Conservation (phyloP, 2,113 vertebrate genomes). For the Peromyscus californicus region DNA sequence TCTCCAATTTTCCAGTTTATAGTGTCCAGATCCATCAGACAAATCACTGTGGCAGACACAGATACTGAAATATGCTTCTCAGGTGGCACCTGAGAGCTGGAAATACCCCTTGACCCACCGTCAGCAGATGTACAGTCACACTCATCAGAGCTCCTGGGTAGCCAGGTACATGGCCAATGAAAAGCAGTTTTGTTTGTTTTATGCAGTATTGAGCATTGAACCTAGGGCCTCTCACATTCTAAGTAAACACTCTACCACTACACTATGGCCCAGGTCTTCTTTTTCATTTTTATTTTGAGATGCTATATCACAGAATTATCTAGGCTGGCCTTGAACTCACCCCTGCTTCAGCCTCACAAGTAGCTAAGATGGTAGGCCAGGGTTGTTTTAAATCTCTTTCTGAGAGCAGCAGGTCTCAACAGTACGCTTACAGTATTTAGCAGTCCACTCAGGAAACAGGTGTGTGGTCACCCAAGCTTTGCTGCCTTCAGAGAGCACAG, state of each 20-base stretch:
- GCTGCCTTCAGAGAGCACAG: neutral
- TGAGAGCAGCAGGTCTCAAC: neutral
- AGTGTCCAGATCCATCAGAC: no score
- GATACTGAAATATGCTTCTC: neutral
- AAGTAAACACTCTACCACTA: neutral
- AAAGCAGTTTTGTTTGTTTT: neutral
- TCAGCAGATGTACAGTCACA: neutral
- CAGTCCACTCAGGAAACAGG: neutral
- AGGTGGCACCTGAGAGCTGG: neutral
- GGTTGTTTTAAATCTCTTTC: neutral
- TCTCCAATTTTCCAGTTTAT: neutral
- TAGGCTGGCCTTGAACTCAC: neutral
- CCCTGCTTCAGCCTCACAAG: neutral
- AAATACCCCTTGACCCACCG: neutral
- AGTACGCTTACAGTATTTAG: no score
- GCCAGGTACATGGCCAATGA: accelerated
- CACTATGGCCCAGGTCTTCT: no score
- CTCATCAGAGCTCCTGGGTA: no score
- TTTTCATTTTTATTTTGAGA: neutral
- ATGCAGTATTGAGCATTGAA: neutral
- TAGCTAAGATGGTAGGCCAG: neutral
- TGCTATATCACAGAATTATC: neutral
- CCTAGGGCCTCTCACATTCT: neutral
- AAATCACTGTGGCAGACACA: neutral
- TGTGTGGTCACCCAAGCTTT: neutral